Evolutionary conservation across 2,797 vertebrate genomes (phyloP), one percentile per base, ranked within the genome.

Genomic region (Natrix natrix): DNA sequence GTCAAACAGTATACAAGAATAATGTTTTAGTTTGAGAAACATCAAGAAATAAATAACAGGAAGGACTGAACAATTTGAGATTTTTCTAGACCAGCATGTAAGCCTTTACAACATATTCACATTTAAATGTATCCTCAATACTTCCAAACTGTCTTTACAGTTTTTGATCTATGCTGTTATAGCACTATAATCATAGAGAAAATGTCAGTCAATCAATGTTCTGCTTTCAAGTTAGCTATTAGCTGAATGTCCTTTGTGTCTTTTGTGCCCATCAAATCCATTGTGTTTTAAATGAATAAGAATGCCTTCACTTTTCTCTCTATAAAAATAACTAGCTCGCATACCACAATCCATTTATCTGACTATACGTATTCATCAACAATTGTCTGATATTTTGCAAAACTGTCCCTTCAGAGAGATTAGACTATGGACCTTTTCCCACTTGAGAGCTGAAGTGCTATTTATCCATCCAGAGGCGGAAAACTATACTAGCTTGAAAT

Each of bases 1-100:
- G 56, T 88, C 55, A 88, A 8, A 59, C 56, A 32, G n/a, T 88
- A 57, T 88, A 32, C 17, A 57, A 57, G 28, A 87, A 32, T 26
- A 11, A 87, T 57, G 86, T 17, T 87, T 87, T 87, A 56, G 7
- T 57, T 54, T 87, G 86, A 88, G 32, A 54, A 88, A 59, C 8
- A 55, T 56, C 26, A 56, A 17, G 55, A 87, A 87, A 88, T 37
- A 59, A 88, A 88, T 57, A 37, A 59, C 57, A 88, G 32, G 87
- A 54, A 88, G 20, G 74, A 48, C 17, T 48, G 74, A 83, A 83
- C 74, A 83, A 83, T 96, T 86, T 94, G 91, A 74, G 59, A 94
- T 92, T 95, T 92, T 91, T 93, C 61, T 48, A 61, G 6, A 61
- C 4, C 37, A 48, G 37, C 37, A 24, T 12, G 4, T 12, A 83